Percentiles rank a stretch among this genome's conserved stretches.
Evolutionary conservation across 2,888 invertebrate species (phyloP).

Genomic region (Hedychridium roseum): DNA sequence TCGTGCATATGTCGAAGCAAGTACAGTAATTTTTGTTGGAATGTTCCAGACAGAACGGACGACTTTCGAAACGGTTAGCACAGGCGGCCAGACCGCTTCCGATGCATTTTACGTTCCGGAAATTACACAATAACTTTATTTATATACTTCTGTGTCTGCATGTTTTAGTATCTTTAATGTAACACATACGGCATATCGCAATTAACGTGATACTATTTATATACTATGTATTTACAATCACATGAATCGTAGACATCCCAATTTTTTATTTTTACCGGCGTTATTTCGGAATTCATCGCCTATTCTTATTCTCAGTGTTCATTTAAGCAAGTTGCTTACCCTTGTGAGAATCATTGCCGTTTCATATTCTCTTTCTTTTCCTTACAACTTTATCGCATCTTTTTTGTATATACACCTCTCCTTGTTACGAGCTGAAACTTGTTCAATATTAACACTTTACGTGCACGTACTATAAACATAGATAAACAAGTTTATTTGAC

Average conservation of each 20-base stretch:
- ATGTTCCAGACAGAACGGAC: not conserved
- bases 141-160: conserved; percentile 34
- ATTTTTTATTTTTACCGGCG: too few relatives aligned
- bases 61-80: conserved; percentile 53
- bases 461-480: conserved; percentile 40
- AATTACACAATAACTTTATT: conserved; percentile 60
- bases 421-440: conserved; percentile 60
- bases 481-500: conserved; percentile 29
- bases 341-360: too few relatives aligned
- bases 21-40: too few relatives aligned
- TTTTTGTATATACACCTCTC: conserved; percentile 33
- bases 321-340: too few relatives aligned
- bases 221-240: conserved; percentile 63
- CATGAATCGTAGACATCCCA: conserved; percentile 62
- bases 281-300: too few relatives aligned
- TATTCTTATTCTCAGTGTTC: too few relatives aligned
- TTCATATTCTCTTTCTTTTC: conserved; percentile 8
- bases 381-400: conserved; percentile 10
- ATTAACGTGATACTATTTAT: conserved; percentile 59
- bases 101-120: conserved; percentile 48
- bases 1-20: too few relatives aligned
- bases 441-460: conserved; percentile 56
- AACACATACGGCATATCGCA: conserved; percentile 63
- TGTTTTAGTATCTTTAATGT: conserved; percentile 44
- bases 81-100: conserved; percentile 60